Evolutionary conservation across 1,140 invertebrate species (phyloP).

Genomic region (Brachionus manjavacas): DNA sequence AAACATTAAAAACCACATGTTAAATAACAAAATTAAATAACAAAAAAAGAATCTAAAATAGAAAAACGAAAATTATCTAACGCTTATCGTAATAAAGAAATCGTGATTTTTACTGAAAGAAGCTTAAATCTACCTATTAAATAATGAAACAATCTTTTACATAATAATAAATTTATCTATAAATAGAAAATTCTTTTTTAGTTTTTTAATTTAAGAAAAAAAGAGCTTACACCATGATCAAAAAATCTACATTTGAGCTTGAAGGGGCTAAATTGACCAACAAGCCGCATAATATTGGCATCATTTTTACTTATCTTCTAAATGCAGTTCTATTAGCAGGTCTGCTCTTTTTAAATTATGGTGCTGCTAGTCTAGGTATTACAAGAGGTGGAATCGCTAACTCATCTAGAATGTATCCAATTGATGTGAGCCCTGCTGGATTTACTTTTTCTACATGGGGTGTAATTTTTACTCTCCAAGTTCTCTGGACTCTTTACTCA

Average conservation of each 20-base stretch:
- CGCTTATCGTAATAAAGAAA: no score
- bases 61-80: no score
- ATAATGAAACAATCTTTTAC: neutral
- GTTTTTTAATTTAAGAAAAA: neutral
- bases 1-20: no score
- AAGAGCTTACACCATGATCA: neutral
- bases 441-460: slow-evolving; percentile 52
- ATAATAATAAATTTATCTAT: neutral
- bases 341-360: neutral
- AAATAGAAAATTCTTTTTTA: neutral
- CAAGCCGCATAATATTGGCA: neutral
- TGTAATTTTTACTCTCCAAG: slow-evolving; percentile 50
- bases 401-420: neutral
- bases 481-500: slow-evolving; percentile 48
- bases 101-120: neutral
- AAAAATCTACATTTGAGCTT: neutral
- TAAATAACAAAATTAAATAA: no score
- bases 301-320: neutral
- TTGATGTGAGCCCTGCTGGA: slow-evolving; percentile 48
- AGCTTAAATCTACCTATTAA: neutral
- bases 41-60: no score
- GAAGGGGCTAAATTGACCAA: neutral
- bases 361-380: neutral
- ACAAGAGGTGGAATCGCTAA: neutral
- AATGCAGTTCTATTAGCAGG: neutral